Percentiles rank a stretch among this genome's conserved stretches.
Evolutionary conservation across 2,888 invertebrate species (phyloP).

Genomic region (Merodon equestris): DNA sequence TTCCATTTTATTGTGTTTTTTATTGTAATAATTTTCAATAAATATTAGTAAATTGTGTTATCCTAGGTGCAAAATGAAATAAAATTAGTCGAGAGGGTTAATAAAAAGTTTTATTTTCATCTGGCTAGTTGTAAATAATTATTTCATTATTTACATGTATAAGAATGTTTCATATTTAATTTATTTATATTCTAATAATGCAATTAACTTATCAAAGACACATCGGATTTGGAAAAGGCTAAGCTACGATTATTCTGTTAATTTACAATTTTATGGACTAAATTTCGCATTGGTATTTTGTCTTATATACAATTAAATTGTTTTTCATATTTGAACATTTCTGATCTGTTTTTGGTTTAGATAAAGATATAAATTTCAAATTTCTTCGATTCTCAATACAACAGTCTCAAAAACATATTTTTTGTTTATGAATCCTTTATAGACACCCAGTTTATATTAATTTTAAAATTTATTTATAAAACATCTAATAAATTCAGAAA

Average conservation of each 20-base stretch:
- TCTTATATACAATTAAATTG: constrained; percentile 17
- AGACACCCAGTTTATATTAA: no score
- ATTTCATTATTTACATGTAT: constrained; percentile 12
- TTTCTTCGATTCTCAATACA: constrained; percentile 39
- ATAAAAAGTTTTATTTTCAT: constrained; percentile 14
- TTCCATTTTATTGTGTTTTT: no score
- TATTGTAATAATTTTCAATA: constrained; percentile 26
- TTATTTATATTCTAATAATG: constrained; percentile 38
- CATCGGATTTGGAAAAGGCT: constrained; percentile 68
- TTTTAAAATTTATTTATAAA: no score
- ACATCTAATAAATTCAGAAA: no score
- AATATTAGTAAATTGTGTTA: constrained; percentile 30
- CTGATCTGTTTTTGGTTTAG: background rate
- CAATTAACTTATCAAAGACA: constrained; percentile 65
- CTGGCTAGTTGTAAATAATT: constrained; percentile 13
- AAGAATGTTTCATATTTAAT: constrained; percentile 15
- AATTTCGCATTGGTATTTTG: constrained; percentile 30
- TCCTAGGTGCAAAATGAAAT: constrained; percentile 60
- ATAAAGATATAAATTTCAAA: constrained; percentile 31
- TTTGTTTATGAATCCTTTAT: no score
- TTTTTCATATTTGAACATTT: constrained; percentile 4
- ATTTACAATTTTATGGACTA: constrained; percentile 42
- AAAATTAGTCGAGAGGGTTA: constrained; percentile 22
- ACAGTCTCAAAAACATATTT: constrained; percentile 19
- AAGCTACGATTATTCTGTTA: constrained; percentile 41